Percentiles rank a stretch among this genome's conserved stretches.
Evolutionary conservation across 2,888 invertebrate species (phyloP).

Genomic region (Arrhopalites spinosus): DNA sequence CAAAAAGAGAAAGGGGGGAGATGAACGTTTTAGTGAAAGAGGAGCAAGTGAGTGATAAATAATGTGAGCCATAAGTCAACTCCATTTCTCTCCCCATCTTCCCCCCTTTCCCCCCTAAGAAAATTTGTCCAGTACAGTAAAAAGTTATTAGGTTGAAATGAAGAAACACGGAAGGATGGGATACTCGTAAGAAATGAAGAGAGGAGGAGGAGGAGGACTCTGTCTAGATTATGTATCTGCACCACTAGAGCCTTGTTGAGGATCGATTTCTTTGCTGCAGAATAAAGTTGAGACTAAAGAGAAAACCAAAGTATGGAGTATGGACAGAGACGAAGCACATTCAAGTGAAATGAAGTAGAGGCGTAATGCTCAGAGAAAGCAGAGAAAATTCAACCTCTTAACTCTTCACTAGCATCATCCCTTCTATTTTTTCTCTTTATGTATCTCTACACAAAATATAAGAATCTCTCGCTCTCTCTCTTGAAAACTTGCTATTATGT

Average conservation of each 20-base stretch:
- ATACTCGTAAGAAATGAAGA: too few species aligned
- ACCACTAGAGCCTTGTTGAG: too few species aligned
- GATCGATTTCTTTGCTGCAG: too few species aligned
- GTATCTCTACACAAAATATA: too few species aligned
- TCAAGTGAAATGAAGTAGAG: conserved; percentile 7
- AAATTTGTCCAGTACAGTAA: too few species aligned
- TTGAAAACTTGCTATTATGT: too few species aligned
- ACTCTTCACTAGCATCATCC: background rate
- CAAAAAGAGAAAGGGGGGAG: background rate
- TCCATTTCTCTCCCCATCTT: background rate
- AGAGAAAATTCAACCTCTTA: background rate
- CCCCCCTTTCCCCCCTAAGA: background rate
- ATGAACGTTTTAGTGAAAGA: background rate
- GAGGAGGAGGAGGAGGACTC: too few species aligned
- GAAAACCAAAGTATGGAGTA: background rate
- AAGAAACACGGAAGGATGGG: too few species aligned
- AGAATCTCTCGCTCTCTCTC: background rate
- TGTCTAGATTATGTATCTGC: too few species aligned
- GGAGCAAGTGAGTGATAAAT: background rate
- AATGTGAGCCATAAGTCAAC: background rate
- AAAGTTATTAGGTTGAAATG: too few species aligned
- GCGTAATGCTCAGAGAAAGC: background rate
- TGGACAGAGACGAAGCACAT: background rate
- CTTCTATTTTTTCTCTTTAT: background rate
- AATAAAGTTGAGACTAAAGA: too few species aligned